Base-by-base conservation (phyloP, 2,888 invertebrate genomes). In the Heliconius sara region DNA sequence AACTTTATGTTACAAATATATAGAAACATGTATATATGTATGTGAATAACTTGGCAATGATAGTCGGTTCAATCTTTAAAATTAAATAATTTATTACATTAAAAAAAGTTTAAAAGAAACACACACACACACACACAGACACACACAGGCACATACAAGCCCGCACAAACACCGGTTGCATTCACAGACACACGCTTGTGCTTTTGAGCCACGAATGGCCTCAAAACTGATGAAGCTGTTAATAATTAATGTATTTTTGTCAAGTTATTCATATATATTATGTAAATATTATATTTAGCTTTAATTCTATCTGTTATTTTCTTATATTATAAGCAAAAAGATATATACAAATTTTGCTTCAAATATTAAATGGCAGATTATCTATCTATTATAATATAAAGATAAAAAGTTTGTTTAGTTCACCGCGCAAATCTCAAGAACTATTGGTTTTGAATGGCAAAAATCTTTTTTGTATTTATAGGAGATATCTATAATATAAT, bases 311-410 rank as follows among this genome's bases (percentile, higher is more conserved):
- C 39, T 70, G 43, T 70, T 43, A 70, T 47, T 47, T 70, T 19
- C 70, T 25, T 68, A 25, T n/a, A 16, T 7, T 16, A 43, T 70
- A 25, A 0, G 13, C 43, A 65, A 65, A 39, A 25, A 25, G n/a
- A 39, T 68, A 39, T 39, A 43, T 43, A n/a, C 39, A n/a, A 68
- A 68, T 68, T 68, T 43, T 68, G 68, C 39, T 68, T 68, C 43
- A 68, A 68, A 39, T n/a, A 34, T 68, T 43, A 70, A 70, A 68
- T 43, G 43, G 68, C 39, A 25, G 63, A 67, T 27, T 10, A 19
- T 57, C 22, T 57, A 9, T 57, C 22, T 9, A 57, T 57, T 9
- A 9, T 57, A 57, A 22, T 22, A 57, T n/a, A 10, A 57, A n/a
- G 0, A 22, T n/a, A n/a, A 60, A 60, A 3, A 22, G 4, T n/a